phyloP scores from a whole-genome alignment of 2,797 vertebrate genomes.

The Alcedo quadribrachys region DNA sequence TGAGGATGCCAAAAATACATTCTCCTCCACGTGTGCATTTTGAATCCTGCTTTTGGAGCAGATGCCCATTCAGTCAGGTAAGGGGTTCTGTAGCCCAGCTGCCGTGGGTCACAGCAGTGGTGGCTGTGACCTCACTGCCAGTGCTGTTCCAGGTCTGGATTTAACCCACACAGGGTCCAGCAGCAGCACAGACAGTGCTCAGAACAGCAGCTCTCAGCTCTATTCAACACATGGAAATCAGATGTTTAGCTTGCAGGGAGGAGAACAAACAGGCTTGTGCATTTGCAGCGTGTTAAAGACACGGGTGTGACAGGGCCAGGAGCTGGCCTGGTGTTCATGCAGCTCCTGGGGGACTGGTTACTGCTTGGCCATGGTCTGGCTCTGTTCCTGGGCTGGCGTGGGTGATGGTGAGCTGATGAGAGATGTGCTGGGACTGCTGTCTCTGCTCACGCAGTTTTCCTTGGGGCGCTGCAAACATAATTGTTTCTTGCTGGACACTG shows the following conservation, averaged over 20 bases:
- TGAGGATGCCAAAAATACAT: not conserved
- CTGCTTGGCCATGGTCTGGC: not conserved
- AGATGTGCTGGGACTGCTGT: not conserved
- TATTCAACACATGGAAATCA: fast-evolving
- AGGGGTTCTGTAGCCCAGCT: not conserved
- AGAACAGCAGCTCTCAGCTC: not conserved
- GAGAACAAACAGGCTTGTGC: not conserved
- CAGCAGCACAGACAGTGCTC: fast-evolving
- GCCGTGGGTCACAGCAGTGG: fast-evolving
- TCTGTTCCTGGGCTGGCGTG: not conserved
- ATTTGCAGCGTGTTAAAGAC: fast-evolving
- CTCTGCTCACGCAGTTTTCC: not conserved
- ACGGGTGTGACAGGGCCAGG: not conserved
- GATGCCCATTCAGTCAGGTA: not conserved
- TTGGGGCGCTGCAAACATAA: not conserved
- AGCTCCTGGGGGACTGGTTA: not conserved
- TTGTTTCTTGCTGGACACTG: not conserved
- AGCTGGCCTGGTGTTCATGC: not conserved
- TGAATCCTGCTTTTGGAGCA: not conserved
- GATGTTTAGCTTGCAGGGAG: not conserved
- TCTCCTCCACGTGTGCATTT: not conserved
- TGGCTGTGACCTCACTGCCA: fast-evolving
- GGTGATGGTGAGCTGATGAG: not conserved
- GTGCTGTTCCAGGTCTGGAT: not conserved
- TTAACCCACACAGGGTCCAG: fast-evolving